These are phyloP conservation scores for Harpagifer antarcticus DNA, from an alignment of 2,797 vertebrate species.

Conservation along the genomic window DNA sequence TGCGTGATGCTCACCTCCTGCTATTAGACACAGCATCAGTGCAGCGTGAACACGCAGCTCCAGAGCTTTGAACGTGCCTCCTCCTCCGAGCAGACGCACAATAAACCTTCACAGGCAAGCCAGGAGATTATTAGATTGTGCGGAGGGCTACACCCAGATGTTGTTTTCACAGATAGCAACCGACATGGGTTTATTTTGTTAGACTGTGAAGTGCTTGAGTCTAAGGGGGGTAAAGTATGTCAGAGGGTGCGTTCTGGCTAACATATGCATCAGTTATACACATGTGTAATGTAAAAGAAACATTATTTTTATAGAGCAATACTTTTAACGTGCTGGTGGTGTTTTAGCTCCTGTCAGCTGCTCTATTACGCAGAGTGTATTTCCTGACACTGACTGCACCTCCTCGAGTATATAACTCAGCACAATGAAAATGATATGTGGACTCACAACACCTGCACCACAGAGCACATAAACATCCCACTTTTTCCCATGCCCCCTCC, in stretches of 20 bases:
- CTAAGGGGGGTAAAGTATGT: background rate
- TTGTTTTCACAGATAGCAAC: constrained; percentile 44
- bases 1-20: constrained; percentile 67
- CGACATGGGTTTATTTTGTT: constrained; percentile 17
- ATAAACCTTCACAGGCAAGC: constrained; percentile 33
- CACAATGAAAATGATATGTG: background rate
- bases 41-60: constrained; percentile 64
- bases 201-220: background rate
- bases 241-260: background rate
- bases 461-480: constrained; percentile 21
- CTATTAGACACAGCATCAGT: constrained; percentile 82
- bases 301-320: background rate
- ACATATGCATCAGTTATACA: constrained; percentile 25
- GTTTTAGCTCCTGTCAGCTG: background rate
- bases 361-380: background rate
- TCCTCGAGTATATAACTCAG: background rate
- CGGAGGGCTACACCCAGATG: constrained; percentile 59
- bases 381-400: background rate
- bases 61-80: constrained; percentile 54
- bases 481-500: constrained; percentile 34
- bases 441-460: constrained; percentile 19
- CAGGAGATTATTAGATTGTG: constrained; percentile 51
- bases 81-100: constrained; percentile 12
- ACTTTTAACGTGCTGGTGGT: background rate
- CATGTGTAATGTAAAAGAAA: background rate